phyloP scores from a whole-genome alignment of 2,888 invertebrate species.

The Agrotis exclamationis region DNA sequence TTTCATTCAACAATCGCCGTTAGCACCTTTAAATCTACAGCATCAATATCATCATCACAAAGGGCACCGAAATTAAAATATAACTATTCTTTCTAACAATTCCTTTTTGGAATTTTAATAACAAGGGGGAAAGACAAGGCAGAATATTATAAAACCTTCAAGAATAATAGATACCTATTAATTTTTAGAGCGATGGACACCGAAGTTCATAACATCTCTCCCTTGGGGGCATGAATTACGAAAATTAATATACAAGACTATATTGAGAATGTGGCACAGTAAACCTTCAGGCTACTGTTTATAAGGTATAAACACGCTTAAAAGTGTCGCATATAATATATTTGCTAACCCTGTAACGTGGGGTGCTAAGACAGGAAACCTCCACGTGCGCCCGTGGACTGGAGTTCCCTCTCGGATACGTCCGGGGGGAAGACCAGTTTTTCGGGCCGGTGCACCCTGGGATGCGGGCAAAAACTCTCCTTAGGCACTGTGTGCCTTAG shows the following conservation, averaged over 20 bases:
- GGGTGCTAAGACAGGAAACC: too few species aligned
- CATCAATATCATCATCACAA: constrained; percentile 16
- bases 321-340: too few species aligned
- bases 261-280: not conserved
- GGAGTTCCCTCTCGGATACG: too few species aligned
- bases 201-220: constrained; percentile 48
- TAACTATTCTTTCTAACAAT: constrained; percentile 40
- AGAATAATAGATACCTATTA: constrained; percentile 59
- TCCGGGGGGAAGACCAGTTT: too few species aligned
- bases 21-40: not conserved
- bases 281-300: constrained; percentile 2
- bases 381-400: too few species aligned
- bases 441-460: too few species aligned
- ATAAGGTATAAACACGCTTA: not conserved
- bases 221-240: constrained; percentile 42
- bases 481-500: too few species aligned
- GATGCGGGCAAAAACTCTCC: too few species aligned
- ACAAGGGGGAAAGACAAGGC: constrained; percentile 37
- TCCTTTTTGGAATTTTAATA: constrained; percentile 44
- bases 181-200: constrained; percentile 42
- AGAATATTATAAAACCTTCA: constrained; percentile 42
- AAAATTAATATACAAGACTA: constrained; percentile 22
- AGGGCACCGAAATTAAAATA: constrained; percentile 25
- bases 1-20: not conserved
- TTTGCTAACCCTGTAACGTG: too few species aligned